These are phyloP conservation scores for Arenicola marina DNA, from an alignment of 2,888 invertebrate species.

Conservation along the genomic window DNA sequence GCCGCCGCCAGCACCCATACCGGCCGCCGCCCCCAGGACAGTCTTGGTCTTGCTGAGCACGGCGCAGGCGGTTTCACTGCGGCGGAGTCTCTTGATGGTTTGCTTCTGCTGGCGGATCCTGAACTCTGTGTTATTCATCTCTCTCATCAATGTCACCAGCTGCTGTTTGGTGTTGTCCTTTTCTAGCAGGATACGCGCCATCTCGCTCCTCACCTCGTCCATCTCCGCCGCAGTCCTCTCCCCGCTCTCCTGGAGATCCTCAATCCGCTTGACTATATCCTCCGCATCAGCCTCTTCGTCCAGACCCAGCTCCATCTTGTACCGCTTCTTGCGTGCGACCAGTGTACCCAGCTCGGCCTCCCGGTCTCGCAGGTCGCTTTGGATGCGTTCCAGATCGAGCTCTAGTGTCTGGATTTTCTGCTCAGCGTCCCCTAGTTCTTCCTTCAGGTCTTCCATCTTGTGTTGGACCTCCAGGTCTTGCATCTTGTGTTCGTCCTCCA, in stretches of 20 bases:
- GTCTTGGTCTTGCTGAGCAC: too few species aligned
- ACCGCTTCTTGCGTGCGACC: conserved; percentile 16
- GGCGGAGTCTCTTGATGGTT: conserved; percentile 32
- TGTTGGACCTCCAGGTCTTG: conserved; percentile 19
- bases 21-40: too few species aligned
- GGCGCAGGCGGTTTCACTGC: conserved; percentile 11
- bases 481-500: neutral
- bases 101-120: conserved; percentile 32
- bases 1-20: too few species aligned
- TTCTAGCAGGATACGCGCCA: neutral
- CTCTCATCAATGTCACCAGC: conserved; percentile 18
- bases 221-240: conserved; percentile 17
- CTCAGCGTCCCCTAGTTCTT: conserved; percentile 19
- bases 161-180: conserved; percentile 10
- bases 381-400: conserved; percentile 13
- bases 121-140: conserved; percentile 32
- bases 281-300: conserved; percentile 15
- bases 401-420: conserved; percentile 16
- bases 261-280: conserved; percentile 14
- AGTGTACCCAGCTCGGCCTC: conserved; percentile 19
- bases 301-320: conserved; percentile 24
- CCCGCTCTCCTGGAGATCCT: conserved; percentile 20
- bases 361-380: conserved; percentile 6
- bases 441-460: too few species aligned
- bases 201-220: conserved; percentile 18